These are phyloP conservation scores for Thamnophis sirtalis DNA, from an alignment of 2,113 vertebrate genomes.

Conservation along the genomic window DNA sequence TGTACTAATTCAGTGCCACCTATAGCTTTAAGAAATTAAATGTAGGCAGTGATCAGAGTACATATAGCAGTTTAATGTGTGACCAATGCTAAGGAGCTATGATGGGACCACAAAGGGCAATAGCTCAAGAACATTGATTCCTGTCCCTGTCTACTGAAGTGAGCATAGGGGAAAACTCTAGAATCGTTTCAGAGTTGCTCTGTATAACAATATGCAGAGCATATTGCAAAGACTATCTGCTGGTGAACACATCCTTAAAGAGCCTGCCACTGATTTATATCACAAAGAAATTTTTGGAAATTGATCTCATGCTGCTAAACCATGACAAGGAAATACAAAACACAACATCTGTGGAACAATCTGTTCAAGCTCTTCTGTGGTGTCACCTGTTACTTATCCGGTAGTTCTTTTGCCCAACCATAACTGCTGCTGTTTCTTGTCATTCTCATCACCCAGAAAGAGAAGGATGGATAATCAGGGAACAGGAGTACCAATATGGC, in stretches of 20 bases:
- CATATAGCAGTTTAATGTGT: neutral
- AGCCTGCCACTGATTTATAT: neutral
- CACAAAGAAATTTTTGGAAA: neutral
- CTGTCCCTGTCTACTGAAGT: neutral
- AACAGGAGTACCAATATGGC: neutral
- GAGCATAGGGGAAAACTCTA: neutral
- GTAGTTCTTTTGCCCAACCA: neutral
- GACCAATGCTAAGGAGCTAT: neutral
- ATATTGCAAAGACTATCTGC: neutral
- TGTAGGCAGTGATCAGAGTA: neutral
- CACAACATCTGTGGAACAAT: neutral
- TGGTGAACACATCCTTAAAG: neutral
- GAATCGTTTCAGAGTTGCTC: neutral
- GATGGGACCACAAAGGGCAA: neutral
- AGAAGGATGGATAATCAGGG: too few relatives aligned
- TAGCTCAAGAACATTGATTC: neutral
- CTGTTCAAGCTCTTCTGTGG: neutral
- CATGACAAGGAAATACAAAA: neutral
- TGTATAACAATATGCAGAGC: neutral
- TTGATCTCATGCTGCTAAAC: neutral
- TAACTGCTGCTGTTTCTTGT: neutral
- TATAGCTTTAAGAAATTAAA: neutral
- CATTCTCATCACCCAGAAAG: neutral
- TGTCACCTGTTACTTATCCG: neutral
- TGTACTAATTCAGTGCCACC: neutral